A percentile compares a stretch with the other conserved stretches of the same genome.
Conservation (phyloP, 2,888 invertebrate genomes). For the Galeopsomyia nigrocyanea region DNA sequence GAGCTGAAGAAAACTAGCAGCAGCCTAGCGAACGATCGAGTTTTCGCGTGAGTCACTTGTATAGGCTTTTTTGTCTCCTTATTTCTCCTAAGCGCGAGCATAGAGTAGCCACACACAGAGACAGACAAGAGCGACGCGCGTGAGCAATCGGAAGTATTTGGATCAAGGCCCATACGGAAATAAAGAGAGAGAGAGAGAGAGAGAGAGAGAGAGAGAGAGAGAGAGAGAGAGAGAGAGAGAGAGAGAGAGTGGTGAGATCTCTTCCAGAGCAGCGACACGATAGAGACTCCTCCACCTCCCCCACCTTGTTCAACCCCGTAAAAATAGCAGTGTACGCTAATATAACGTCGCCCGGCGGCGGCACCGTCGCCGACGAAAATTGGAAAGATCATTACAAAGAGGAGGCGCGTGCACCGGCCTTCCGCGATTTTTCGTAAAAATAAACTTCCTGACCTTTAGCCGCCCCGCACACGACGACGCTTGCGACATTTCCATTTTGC, state of each 20-base stretch:
- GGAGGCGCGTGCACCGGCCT: slow-evolving; percentile 26
- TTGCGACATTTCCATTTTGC: slow-evolving; percentile 2
- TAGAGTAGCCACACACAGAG: no score
- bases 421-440: slow-evolving; percentile 20
- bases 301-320: slow-evolving; percentile 15
- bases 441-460: slow-evolving; percentile 23
- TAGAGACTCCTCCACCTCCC: neutral
- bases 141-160: slow-evolving; percentile 48
- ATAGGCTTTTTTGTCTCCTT: slow-evolving; percentile 35
- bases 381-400: neutral
- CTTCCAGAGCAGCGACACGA: neutral
- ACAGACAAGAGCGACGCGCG: neutral
- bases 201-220: no score
- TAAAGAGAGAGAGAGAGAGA: slow-evolving; percentile 17
- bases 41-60: slow-evolving; percentile 42
- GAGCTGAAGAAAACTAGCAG: slow-evolving; percentile 28
- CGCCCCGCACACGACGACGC: neutral
- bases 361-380: no score
- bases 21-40: slow-evolving; percentile 17
- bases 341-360: neutral
- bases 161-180: slow-evolving; percentile 44
- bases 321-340: slow-evolving; percentile 37
- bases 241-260: neutral
- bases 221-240: no score
- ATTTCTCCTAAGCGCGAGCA: slow-evolving; percentile 29